Evolutionary conservation across 2,888 invertebrate genomes (phyloP), one percentile per base, ranked within the genome.

Genomic region (Nectonema munidae): DNA sequence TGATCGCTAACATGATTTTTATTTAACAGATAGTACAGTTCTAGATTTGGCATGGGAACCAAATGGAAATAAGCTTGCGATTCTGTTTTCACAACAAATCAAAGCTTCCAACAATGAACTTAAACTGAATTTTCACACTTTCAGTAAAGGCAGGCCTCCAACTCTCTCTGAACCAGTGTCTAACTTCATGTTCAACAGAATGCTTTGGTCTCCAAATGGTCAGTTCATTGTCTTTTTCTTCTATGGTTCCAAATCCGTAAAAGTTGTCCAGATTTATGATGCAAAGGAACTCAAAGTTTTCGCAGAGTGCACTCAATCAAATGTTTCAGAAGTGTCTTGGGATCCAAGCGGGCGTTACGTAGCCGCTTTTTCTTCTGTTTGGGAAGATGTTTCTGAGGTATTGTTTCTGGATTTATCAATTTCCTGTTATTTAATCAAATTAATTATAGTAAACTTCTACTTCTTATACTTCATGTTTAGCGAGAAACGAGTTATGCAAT

Each of bases 291-390:
- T 3, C 3, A 13, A 15, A 18, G 67, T 77, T n/a, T 81, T 81
- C 72, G n/a, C n/a, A n/a, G n/a, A n/a, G n/a, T n/a, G n/a, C n/a
- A n/a, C n/a, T n/a, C 86, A 89, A 57, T 83, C 75, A 56, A 58
- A 61, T 56, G 71, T 73, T 50, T 77, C 81, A 0, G 79, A 86
- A 52, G 76, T 89, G 2, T 86, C 86, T 54, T 99, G 95, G 95
- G 95, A 99, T 58, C 89, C 95, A 2, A 95, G 89, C 2, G 95
- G 95, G 2, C 67, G 95, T 43, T 95, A 77, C 51, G 77, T 95
- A 11, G 73, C 75, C 38, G 81, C 86, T 0, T 76, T 72, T 1
- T 81, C 86, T 14, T 81, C 81, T 1, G 71, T 71, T 43, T 83
- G 83, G 69, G n/a, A n/a, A n/a, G n/a, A n/a, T n/a, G n/a, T n/a